Base-by-base conservation (phyloP, 2,113 vertebrate species). In the Equus quagga region DNA sequence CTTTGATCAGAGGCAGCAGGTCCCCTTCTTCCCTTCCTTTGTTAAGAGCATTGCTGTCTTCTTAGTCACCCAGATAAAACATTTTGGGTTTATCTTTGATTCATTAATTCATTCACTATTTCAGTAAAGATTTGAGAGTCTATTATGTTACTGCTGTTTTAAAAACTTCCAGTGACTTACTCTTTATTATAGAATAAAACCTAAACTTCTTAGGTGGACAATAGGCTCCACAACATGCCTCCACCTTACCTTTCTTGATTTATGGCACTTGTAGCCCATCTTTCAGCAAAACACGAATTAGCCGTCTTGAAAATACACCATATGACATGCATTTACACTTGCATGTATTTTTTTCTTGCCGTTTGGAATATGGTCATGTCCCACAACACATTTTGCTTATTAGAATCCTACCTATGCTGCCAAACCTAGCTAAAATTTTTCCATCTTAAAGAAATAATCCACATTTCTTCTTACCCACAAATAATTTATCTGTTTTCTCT, bases 71-170 rank as follows among this genome's bases (percentile, higher is more conserved):
- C n/a, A 85, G 44, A 70, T 64, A 64, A 89, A 89, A 56, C 36
- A 80, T 46, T 72, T 89, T 91, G 12, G 17, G 58, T 79, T 92
- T 95, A 70, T 62, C 73, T 81, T 81, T 94, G n/a, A 87, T 94
- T 70, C 3, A 70, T n/a, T 83, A 18, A 64, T n/a, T 83, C 23
- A 64, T 41, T 80, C 26, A 84, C n/a, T 79, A 21, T 91, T 92
- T 95, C 31, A 79, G 17, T 94, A 86, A 95, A 56, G 1, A 92
- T 89, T 75, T 95, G 28, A 81, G 36, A 49, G 51, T 85, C 6
- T 82, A 24, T 26, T 41, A n/a, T 87, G 51, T 92, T 94, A 89
- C 36, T 90, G 11, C 26, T 70, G 8, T 23, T 81, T 92, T 54
- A 33, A 87, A 95, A 96, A 26, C 80, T 76, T 87, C 10, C 10